Base-by-base conservation (phyloP, 2,888 invertebrate genomes). In the Eristalis tenax region DNA sequence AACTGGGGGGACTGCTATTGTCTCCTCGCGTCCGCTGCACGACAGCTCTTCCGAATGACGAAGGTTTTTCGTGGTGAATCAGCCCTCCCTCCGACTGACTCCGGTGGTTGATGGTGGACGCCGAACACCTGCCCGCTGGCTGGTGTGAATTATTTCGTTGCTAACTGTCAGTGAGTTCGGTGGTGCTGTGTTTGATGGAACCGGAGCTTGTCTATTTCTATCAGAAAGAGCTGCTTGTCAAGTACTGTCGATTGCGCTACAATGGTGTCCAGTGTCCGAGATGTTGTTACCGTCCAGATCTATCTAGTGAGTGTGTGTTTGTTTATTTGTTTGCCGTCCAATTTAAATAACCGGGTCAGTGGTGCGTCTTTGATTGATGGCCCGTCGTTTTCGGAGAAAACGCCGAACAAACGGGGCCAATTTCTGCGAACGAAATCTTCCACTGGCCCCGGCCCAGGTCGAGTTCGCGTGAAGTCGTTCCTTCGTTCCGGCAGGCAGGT, bases 221-320 rank as follows among this genome's bases (percentile, higher is more conserved):
- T 64, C 23, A 15, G 57, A 57, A 35, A 28, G 23, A 50, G 64
- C 38, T 32, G 40, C 43, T 40, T 77, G 23, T 75, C 43, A 64
- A 70, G 70, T 38, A 68, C 28, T 64, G 68, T 23, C 35, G 69
- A 81, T 73, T 22, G 28, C 28, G 28, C 28, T 32, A 87, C 68
- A 43, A 87, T 87, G 87, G 87, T 87, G 71, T 87, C 83, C 50
- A 77, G 68, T 79, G 83, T 40, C 61, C 75, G 71, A 40, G 83
- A 57, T 64, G 56, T 61, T 6, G 83, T 80, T 38, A 18, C 73
- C 43, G 56, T 64, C 73, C 83, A 79, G 70, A 79, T 80, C 75
- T 83, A 83, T 73, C 57, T 76, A 76, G 87, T 87, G 64, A 87
- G 87, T 87, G 70, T 23, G 59, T 57, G 35, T 66, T 66, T 18